Base-by-base conservation (phyloP, 2,888 invertebrate species). In the Diogma glabrata region DNA sequence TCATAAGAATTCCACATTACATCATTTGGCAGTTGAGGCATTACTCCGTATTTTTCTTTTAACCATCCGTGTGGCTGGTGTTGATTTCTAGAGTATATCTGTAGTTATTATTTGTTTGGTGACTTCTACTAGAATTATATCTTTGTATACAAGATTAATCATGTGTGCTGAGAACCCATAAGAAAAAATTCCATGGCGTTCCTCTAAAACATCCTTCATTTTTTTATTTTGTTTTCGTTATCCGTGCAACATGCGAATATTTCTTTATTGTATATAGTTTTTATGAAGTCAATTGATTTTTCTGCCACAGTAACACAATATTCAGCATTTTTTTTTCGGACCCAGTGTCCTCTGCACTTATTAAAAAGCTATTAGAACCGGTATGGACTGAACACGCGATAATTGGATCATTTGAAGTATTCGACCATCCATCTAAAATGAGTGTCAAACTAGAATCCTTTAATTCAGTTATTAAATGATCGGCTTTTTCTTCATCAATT, bases 381-480 rank as follows among this genome's bases (percentile, higher is more conserved):
- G 40, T 40, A 40, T 40, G 40, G 40, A 40, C 40, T 40, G 40
- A 40, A 17, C 40, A 4, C 17, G 40, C 40, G 40, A n/a, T 40
- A 40, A 6, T 7, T 17, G 40, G 40, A 40, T 40, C 40, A 40
- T 40, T 40, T 40, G 19, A 40, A 20, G 2, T 40, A 16, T 40
- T 40, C 17, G 45, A 22, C 22, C 45, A 45, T 45, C 45, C 45
- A n/a, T 45, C 22, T 45, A 45, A 45, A 10, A 45, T 45, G 22
- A 45, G 22, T 45, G 22, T 45, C 22, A 22, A 45, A 45, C 45
- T 45, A 10, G 45, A 20, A 22, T 45, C 22, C 45, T 45, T 45
- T 5, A 20, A 45, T 45, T 45, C 45, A 45, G 20, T 45, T 12
- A 20, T 23, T 22, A 45, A 45, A 45, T 45, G 5, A 20, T 22